Conservation (phyloP, 2,797 vertebrate species). For the Bovichtus diacanthus region DNA sequence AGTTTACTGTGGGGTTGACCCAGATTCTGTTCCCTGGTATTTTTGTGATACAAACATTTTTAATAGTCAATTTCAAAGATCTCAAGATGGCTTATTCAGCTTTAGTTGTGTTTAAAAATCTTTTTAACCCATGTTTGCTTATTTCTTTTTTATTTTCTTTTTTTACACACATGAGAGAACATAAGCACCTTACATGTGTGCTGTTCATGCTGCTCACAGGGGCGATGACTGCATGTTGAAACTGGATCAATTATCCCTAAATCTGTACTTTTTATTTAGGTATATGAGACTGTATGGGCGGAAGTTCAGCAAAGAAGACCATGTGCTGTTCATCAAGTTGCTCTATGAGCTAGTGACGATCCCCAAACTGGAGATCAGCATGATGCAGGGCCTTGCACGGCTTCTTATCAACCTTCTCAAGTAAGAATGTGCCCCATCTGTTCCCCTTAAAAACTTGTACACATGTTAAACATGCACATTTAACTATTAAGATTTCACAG, state of each 20-base stretch:
- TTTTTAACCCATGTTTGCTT: too few species aligned
- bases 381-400: constrained; percentile 97
- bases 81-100: background rate
- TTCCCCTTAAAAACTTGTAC: constrained; percentile 5
- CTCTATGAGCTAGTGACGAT: constrained; percentile 96
- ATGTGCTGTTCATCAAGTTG: constrained; percentile 96
- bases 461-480: background rate
- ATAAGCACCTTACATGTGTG: background rate
- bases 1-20: constrained; percentile 73
- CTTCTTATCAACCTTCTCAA: constrained; percentile 96
- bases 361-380: constrained; percentile 96
- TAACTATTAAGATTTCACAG: background rate
- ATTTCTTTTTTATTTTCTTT: background rate
- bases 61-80: background rate
- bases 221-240: background rate
- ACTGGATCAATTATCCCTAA: background rate
- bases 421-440: constrained; percentile 83
- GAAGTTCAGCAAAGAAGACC: constrained; percentile 99
- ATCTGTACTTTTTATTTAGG: constrained; percentile 77
- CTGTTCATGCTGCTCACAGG: background rate
- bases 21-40: constrained; percentile 66
- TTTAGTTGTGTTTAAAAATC: background rate
- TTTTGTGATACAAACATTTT: constrained; percentile 44
- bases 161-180: background rate
- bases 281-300: constrained; percentile 97